Evolutionary conservation across 1,140 invertebrate species (phyloP), one percentile per base, ranked within the genome.

Genomic region (Habropoda laboriosa): DNA sequence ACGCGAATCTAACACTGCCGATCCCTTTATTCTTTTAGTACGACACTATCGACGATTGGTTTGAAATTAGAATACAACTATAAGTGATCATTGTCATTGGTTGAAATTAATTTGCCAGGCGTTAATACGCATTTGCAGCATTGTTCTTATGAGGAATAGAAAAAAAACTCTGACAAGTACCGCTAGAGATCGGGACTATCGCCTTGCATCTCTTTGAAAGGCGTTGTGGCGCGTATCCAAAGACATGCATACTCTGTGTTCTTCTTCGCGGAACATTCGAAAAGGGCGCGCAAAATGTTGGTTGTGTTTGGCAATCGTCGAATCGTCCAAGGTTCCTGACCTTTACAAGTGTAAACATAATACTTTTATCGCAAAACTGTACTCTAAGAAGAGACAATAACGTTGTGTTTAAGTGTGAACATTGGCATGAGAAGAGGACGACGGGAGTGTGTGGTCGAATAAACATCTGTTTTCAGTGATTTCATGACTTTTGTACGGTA

Each of bases 351-450:
- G 24, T 16, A n/a, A 66, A 35, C 24, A 30, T 30, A 21, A 67
- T n/a, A 7, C 10, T 18, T 16, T 32, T 13, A 18, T 18, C 30
- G 7, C 24, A 6, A 2, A 32, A n/a, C 24, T 24, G 16, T 70
- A 51, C 40, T 27, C 16, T 30, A 73, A 32, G 18, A 5, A 38
- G 3, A 67, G 18, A 13, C 21, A 32, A 13, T 45, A 16, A 45
- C 27, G 27, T 76, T 21, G 38, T n/a, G n/a, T n/a, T n/a, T n/a
- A n/a, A n/a, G n/a, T n/a, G 42, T 67, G 67, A 75, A 75, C 60
- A 66, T n/a, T n/a, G n/a, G n/a, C n/a, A n/a, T n/a, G n/a, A n/a
- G n/a, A n/a, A n/a, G n/a, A 32, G 1, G 55, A 10, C 2, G 21
- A n/a, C 18, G 45, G 21, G 47, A 35, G 55, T 3, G n/a, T n/a